Evolutionary conservation across 2,888 invertebrate genomes (phyloP), one percentile per base, ranked within the genome.

Genomic region (Tuberolachnus salignus): DNA sequence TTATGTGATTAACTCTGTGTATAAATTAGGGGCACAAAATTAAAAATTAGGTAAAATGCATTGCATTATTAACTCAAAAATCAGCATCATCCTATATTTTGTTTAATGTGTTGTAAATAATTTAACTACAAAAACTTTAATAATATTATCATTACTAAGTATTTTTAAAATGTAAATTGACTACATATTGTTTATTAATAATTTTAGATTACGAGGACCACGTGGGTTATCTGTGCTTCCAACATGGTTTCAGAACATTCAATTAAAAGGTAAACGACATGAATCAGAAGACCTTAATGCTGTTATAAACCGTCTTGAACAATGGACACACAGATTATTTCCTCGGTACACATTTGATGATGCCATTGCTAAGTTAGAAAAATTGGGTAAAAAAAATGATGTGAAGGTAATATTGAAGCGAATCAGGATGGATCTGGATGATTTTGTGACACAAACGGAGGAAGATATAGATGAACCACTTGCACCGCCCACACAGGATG

Each of bases 311-410:
- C 91, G 90, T 80, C 85, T 97, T 75, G 94, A 97, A 83, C 95
- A 97, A 84, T 98, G 98, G 98, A 92, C 92, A 0, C 96, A 97
- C 86, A 88, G 97, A 70, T 86, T 98, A 82, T 97, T 92, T 86
- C 97, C 98, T 0, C 94, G 92, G 84, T 92, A 92, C 84, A 89
- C 91, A 16, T 98, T 97, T 86, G 93, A 93, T 84, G 95, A 97
- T 85, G 92, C 93, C 82, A 86, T 97, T 3, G 88, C 88, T n/a
- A 89, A 89, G 84, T 87, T 92, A 23, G 97, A 97, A 85, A 91
- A 90, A 81, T 87, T 98, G 1, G 97, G 97, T 0, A 88, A 88
- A 70, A 97, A 95, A 84, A 92, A 90, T 83, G 88, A 90, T 61
- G 90, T 96, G 16, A 91, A 92, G 87, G 92, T 92, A 86, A 85